Conservation (phyloP, 2,888 invertebrate genomes). For the Parthenolecanium corni region DNA sequence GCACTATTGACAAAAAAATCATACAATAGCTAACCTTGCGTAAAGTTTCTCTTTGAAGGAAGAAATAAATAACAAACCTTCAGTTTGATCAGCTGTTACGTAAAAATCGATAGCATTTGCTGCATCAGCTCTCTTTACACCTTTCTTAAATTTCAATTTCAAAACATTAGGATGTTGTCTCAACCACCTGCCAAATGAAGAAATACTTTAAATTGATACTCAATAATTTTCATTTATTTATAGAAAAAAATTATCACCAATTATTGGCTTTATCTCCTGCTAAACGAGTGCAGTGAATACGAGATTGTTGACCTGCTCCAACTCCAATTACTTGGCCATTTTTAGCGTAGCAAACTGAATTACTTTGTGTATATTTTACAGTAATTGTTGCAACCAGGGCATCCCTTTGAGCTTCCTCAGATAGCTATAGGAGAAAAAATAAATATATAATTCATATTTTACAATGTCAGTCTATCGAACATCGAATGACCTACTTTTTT, state of each 20-base stretch:
- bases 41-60: neutral
- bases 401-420: conserved; percentile 69
- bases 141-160: conserved; percentile 69
- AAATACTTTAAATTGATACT: neutral
- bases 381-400: conserved; percentile 91
- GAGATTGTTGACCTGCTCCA: conserved; percentile 97
- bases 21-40: neutral
- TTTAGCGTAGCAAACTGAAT: conserved; percentile 92
- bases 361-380: conserved; percentile 95
- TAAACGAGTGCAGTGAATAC: conserved; percentile 94
- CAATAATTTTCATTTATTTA: neutral
- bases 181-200: conserved; percentile 57
- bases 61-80: conserved; percentile 47
- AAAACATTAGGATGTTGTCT: conserved; percentile 80
- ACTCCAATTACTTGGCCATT: conserved; percentile 91
- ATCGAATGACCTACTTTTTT: conserved; percentile 39
- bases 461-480: neutral
- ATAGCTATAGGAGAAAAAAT: conserved; percentile 42
- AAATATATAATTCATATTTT: neutral
- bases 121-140: conserved; percentile 78
- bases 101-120: conserved; percentile 93
- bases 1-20: neutral
- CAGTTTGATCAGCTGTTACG: conserved; percentile 63
- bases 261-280: conserved; percentile 95
- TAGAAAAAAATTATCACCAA: conserved; percentile 48